Percentiles rank a stretch among this genome's conserved stretches.
These are phyloP conservation scores for Cranoglanis bouderius DNA, from an alignment of 2,113 vertebrate species.

Conservation along the genomic window DNA sequence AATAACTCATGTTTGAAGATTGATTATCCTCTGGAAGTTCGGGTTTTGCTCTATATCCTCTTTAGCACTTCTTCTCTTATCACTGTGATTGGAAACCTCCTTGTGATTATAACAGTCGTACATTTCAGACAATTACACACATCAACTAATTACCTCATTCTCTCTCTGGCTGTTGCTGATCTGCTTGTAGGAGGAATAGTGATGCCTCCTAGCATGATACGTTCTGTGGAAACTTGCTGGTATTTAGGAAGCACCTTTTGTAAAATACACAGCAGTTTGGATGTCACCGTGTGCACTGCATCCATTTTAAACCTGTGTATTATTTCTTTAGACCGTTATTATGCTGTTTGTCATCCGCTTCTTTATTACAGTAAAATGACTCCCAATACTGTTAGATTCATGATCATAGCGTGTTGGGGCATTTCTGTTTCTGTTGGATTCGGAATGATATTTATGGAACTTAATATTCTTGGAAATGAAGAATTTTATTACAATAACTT, in stretches of 20 bases:
- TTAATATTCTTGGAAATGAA: conserved; percentile 77
- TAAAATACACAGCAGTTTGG: too few species aligned
- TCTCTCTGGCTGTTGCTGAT: too few species aligned
- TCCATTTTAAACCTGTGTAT: conserved; percentile 71
- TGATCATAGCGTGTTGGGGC: conserved; percentile 52
- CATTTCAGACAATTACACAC: too few species aligned
- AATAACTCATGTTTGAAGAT: conserved; percentile 75
- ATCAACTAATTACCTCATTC: too few species aligned
- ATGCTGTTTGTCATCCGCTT: conserved; percentile 66
- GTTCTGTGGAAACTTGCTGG: too few species aligned
- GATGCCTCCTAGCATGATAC: too few species aligned
- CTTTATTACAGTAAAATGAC: conserved; percentile 54
- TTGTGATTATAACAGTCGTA: too few species aligned
- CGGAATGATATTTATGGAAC: conserved; percentile 76
- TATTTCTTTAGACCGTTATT: conserved; percentile 68
- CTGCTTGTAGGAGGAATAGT: too few species aligned
- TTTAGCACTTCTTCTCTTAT: conserved; percentile 72
- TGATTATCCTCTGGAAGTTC: conserved; percentile 67
- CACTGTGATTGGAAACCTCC: too few species aligned
- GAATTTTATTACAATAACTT: conserved; percentile 64
- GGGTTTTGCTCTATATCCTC: conserved; percentile 71
- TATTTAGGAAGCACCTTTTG: too few species aligned
- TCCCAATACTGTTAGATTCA: background rate
- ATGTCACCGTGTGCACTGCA: conserved; percentile 73
- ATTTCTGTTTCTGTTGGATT: conserved; percentile 49